These are phyloP conservation scores for Momotus momota DNA, from an alignment of 2,797 vertebrate species.

Conservation along the genomic window DNA sequence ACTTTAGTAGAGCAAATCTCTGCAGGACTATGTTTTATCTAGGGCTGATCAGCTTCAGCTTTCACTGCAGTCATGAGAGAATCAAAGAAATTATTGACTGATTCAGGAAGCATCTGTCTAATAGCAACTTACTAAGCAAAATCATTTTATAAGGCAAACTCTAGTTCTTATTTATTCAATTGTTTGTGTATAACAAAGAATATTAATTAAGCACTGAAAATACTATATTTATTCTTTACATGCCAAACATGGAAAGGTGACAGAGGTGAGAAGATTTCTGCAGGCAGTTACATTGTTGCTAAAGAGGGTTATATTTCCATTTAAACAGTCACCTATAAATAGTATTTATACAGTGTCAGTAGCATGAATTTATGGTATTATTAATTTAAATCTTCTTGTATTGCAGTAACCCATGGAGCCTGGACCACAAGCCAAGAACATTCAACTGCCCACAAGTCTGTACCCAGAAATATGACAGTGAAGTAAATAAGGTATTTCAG, in stretches of 20 bases:
- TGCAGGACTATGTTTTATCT: neutral
- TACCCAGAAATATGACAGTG: neutral
- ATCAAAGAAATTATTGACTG: neutral
- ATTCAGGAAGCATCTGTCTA: neutral
- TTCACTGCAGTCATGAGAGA: neutral
- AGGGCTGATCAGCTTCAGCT: neutral
- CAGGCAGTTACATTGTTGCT: neutral
- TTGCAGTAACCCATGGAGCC: neutral
- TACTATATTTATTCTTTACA: neutral
- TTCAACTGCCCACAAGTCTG: neutral
- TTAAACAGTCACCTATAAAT: neutral
- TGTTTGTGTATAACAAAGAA: neutral
- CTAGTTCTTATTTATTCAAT: neutral
- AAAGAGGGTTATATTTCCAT: neutral
- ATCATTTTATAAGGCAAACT: neutral
- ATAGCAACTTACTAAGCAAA: slow-evolving; percentile 15
- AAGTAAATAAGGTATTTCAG: neutral
- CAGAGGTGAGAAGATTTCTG: neutral
- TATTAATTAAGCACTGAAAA: neutral
- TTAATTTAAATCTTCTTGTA: neutral
- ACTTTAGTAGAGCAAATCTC: neutral
- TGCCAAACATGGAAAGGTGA: neutral
- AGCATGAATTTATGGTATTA: neutral
- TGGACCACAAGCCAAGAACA: neutral
- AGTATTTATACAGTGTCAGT: neutral